phyloP scores from a whole-genome alignment of 2,797 vertebrate species.

The Etheostoma nigrum region DNA sequence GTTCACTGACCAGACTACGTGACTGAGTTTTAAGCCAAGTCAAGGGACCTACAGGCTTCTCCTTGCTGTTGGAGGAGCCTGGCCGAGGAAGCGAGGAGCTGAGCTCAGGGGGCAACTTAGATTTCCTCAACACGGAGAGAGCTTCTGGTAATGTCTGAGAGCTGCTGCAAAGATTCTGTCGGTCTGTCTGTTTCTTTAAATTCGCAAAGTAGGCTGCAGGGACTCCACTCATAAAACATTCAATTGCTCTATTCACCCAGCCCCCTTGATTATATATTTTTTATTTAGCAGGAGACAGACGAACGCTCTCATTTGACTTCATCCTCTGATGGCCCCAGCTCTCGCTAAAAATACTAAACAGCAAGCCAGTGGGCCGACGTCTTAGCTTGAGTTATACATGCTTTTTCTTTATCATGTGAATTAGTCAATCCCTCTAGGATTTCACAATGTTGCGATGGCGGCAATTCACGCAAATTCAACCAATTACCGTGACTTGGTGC shows the following conservation, averaged over 20 bases:
- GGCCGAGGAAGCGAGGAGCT: neutral
- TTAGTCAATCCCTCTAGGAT: neutral
- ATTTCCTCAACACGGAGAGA: constrained; percentile 28
- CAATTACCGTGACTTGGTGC: no score
- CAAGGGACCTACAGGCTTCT: constrained; percentile 20
- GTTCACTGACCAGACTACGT: constrained; percentile 38
- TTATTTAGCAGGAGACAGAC: constrained; percentile 61
- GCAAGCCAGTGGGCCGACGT: constrained; percentile 18
- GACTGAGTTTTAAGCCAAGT: constrained; percentile 20
- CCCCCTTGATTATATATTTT: constrained; percentile 68
- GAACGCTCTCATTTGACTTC: constrained; percentile 56
- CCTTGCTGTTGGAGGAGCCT: constrained; percentile 3
- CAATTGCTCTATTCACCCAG: constrained; percentile 57
- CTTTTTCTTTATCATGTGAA: constrained; percentile 11
- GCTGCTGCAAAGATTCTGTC: constrained; percentile 42
- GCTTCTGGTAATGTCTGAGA: constrained; percentile 32
- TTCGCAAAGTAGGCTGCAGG: constrained; percentile 69
- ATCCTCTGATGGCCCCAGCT: constrained; percentile 54
- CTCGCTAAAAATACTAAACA: constrained; percentile 60
- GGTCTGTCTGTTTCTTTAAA: constrained; percentile 64
- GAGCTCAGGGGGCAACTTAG: constrained; percentile 41
- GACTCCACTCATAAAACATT: constrained; percentile 81
- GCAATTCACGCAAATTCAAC: no score
- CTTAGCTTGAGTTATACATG: neutral
- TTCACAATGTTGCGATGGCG: no score